Base-by-base conservation (phyloP, 2,797 vertebrate species). In the Luscinia megarhynchos region DNA sequence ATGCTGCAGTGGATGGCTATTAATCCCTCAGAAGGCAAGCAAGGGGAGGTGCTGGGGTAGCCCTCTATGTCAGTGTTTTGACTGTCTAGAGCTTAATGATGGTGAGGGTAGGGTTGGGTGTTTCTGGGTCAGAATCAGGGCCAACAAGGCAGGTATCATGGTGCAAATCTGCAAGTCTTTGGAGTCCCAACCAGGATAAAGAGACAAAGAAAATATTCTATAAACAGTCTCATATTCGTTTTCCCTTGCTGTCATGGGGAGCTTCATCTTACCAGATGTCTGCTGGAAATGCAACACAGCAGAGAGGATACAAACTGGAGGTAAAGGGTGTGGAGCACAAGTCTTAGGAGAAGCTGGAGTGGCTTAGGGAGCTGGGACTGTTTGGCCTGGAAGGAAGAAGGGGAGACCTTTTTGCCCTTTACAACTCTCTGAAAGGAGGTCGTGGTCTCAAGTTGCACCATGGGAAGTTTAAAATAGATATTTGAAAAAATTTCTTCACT, bases 31-130 rank as follows among this genome's bases (percentile, higher is more conserved):
- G 54, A 38, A 84, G 32, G 10, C 41, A 79, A 29, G 23, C 46
- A 54, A n/a, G 16, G 32, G 7, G 23, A 61, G 14, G 32, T 0
- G 0, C 22, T 73, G 27, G 23, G 7, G 19, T 29, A 67, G 11
- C 19, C 22, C 23, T 54, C 16, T 36, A 0, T 45, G 38, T 43
- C 27, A 36, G 22, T 11, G 29, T 67, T 79, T 61, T 43, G 13
- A 43, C n/a, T 54, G 16, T 36, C 19, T 11, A 18, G 40, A n/a
- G 27, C 9, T 61, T 73, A 73, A n/a, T 43, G 27, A n/a, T 66
- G 32, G 19, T 73, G 27, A 61, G 16, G 32, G 27, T 2, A 26
- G 23, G 11, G 16, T 14, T 73, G 36, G 38, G 11, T 43, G 23
- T 61, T 79, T 79, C 27, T 50, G 20, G 20, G 10, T 67, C 4